These are phyloP conservation scores for Ciconia maguari DNA, from an alignment of 2,113 vertebrate genomes.

Conservation along the genomic window DNA sequence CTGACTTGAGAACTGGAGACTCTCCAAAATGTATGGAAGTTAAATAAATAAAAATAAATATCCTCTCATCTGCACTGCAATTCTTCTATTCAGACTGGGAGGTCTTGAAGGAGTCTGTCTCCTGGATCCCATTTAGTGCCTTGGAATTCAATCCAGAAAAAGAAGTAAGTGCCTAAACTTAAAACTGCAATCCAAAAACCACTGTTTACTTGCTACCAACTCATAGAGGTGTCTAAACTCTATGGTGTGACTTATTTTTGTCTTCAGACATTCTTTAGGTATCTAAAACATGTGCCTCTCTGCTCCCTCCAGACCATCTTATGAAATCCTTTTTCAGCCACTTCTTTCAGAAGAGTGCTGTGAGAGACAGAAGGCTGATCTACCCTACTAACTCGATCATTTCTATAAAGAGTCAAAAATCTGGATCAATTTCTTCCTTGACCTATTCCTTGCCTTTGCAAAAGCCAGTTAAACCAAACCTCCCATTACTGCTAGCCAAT, in stretches of 20 bases:
- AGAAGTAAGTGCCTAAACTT: neutral
- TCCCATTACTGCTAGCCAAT: neutral
- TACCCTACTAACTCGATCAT: neutral
- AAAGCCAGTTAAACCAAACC: neutral
- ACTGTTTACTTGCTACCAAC: neutral
- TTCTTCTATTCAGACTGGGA: constrained; percentile 9
- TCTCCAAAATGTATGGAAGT: neutral
- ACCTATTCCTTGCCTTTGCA: neutral
- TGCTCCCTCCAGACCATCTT: neutral
- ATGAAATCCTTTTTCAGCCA: neutral
- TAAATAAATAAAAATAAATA: constrained; percentile 16
- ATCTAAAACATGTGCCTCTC: neutral
- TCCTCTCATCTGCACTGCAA: neutral
- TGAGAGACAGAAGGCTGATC: neutral
- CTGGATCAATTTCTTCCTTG: neutral
- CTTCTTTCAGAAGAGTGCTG: neutral
- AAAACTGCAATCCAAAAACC: neutral
- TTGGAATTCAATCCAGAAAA: neutral
- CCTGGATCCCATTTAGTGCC: neutral
- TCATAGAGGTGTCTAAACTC: neutral
- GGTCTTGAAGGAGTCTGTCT: neutral
- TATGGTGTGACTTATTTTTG: neutral
- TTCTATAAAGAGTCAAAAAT: neutral
- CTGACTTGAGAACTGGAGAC: neutral
- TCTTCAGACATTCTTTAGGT: neutral